Evolutionary conservation across 2,888 invertebrate species (phyloP), one percentile per base, ranked within the genome.

Genomic region (Rambutsinella grinnellia): DNA sequence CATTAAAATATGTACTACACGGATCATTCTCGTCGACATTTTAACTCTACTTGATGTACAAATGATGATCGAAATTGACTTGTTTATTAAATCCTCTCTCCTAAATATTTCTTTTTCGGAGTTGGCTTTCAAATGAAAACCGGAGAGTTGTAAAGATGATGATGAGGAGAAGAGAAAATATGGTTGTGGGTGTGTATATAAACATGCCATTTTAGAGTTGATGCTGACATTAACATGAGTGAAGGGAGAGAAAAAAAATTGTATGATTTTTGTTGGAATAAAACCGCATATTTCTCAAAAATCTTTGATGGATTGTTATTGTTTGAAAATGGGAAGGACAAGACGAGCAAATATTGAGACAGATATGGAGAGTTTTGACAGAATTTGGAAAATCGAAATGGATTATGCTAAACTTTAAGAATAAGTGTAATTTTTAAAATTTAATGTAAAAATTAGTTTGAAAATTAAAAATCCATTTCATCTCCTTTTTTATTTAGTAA

Each of bases 51-150:
- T 49, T 17, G 15, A 13, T 49, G 49, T 17, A 17, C 49, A 17
- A 49, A 49, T 49, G 49, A 19, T 49, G 49, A 49, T 49, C 49
- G 19, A 49, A 49, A 17, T 17, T 49, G 49, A 49, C 49, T 49
- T 49, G 49, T 49, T 49, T 49, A 49, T 49, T 13, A 49, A 49
- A 49, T n/a, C 19, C 49, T 5, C 49, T n/a, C 19, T 13, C 49
- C 36, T 36, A n/a, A n/a, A n/a, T n/a, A n/a, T n/a, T 36, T 36
- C 5, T 36, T 36, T 36, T 36, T 36, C 13, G 36, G n/a, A n/a
- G 36, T 36, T 36, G 36, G 13, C 36, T 36, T 36, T 36, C 13
- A 36, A 36, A 36, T 36, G 36, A 36, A 36, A 36, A n/a, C n/a
- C n/a, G 5, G 36, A 36, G 36, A 13, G 5, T 36, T 36, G 13